Evolutionary conservation across 2,113 vertebrate genomes (phyloP).

Genomic region (Austrofundulus limnaeus): DNA sequence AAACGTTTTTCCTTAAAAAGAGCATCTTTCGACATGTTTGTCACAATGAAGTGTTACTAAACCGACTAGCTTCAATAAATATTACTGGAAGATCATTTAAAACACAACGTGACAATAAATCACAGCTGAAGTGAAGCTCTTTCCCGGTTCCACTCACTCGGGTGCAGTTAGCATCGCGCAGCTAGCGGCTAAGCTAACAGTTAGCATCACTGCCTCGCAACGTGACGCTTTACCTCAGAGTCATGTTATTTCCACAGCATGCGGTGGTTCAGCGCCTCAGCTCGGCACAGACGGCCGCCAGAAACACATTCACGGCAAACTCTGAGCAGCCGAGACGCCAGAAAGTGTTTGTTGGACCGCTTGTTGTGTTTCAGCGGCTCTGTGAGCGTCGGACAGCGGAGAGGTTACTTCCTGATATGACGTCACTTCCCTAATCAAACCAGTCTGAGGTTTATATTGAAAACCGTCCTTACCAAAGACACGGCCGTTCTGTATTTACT

Average conservation of each 20-base stretch:
- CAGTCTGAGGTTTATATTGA: too few relatives aligned
- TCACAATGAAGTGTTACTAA: not conserved
- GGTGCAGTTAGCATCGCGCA: constrained; percentile 43
- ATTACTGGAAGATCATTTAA: not conserved
- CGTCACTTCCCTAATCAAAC: constrained; percentile 58
- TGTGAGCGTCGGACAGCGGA: constrained; percentile 18
- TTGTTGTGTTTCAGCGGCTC: constrained; percentile 12
- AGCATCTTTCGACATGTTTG: constrained; percentile 5
- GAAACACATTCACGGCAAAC: not conserved
- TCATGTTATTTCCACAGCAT: constrained; percentile 36
- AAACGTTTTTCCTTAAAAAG: not conserved
- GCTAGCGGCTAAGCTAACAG: constrained; percentile 25
- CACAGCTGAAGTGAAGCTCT: not conserved
- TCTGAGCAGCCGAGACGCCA: not conserved
- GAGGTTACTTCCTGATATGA: constrained; percentile 55
- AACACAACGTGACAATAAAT: not conserved
- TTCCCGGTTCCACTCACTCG: too few relatives aligned
- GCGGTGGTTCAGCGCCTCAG: constrained; percentile 22
- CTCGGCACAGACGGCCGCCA: constrained; percentile 1
- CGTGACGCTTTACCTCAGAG: constrained; percentile 52
- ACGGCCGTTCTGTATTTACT: too few relatives aligned
- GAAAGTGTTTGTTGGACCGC: not conserved
- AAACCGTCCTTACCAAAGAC: too few relatives aligned
- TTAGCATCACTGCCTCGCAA: constrained; percentile 3
- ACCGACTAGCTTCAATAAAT: too few relatives aligned